These are phyloP conservation scores for Rhyacophila brunnea DNA, from an alignment of 1,140 invertebrate genomes.

Conservation along the genomic window DNA sequence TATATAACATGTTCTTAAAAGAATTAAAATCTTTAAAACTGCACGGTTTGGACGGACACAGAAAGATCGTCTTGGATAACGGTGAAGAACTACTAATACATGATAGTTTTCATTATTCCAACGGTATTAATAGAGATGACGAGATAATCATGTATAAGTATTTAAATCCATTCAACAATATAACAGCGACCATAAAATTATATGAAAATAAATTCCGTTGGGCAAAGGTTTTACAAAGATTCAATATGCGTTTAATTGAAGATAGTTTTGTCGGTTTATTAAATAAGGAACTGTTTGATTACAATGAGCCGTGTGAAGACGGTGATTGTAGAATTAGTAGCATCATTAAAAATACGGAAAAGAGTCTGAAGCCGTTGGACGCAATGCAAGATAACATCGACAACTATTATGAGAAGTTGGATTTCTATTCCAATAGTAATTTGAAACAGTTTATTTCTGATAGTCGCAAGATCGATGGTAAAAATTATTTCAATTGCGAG, in stretches of 20 bases:
- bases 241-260: neutral
- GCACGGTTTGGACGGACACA: slow-evolving; percentile 4
- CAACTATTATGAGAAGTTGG: neutral
- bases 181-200: neutral
- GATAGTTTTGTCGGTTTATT: neutral
- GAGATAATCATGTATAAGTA: slow-evolving; percentile 2
- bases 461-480: slow-evolving; percentile 1
- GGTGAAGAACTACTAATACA: slow-evolving; percentile 12
- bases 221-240: neutral
- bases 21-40: slow-evolving; percentile 7
- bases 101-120: slow-evolving; percentile 1
- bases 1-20: neutral
- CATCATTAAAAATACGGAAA: slow-evolving; percentile 9
- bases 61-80: slow-evolving; percentile 14
- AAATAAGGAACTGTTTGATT: too few relatives aligned
- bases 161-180: slow-evolving; percentile 3
- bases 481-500: slow-evolving; percentile 9
- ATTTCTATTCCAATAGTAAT: slow-evolving; percentile 9
- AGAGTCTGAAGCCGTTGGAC: slow-evolving; percentile 3
- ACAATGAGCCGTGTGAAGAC: neutral
- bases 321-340: slow-evolving; percentile 3
- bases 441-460: slow-evolving; percentile 6
- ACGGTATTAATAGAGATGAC: neutral
- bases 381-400: neutral
- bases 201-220: neutral